Conservation (phyloP, 2,113 vertebrate species). For the Burhinus bistriatus region DNA sequence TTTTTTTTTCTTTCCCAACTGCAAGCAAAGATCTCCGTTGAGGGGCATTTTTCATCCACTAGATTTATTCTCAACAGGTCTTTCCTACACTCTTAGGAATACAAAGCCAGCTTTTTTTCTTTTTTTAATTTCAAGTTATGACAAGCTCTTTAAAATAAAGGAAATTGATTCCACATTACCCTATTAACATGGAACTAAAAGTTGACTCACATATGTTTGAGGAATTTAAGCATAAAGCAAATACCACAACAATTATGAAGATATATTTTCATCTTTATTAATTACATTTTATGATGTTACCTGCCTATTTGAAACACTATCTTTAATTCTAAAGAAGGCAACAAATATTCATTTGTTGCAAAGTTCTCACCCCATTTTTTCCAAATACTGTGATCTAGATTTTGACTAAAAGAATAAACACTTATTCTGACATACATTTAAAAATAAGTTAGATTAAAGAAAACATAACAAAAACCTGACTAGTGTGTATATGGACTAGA, state of each 20-base stretch:
- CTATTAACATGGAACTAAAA: background rate
- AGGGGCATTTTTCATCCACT: background rate
- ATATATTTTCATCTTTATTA: background rate
- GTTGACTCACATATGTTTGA: background rate
- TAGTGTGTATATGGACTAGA: background rate
- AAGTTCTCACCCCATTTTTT: background rate
- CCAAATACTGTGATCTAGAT: background rate
- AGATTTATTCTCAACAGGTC: background rate
- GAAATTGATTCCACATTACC: background rate
- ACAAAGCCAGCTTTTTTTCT: background rate
- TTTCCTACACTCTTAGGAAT: background rate
- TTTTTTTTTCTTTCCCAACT: background rate
- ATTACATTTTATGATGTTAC: background rate
- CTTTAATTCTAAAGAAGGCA: background rate
- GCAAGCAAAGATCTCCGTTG: background rate
- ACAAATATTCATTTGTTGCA: background rate
- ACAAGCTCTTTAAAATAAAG: background rate
- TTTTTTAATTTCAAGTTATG: background rate
- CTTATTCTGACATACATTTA: background rate
- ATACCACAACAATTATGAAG: background rate
- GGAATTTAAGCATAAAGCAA: background rate
- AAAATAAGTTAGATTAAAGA: background rate
- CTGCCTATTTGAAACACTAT: background rate
- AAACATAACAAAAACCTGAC: background rate
- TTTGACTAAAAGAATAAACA: background rate